Conservation (phyloP, 2,113 vertebrate species). For the Acinonyx jubatus region DNA sequence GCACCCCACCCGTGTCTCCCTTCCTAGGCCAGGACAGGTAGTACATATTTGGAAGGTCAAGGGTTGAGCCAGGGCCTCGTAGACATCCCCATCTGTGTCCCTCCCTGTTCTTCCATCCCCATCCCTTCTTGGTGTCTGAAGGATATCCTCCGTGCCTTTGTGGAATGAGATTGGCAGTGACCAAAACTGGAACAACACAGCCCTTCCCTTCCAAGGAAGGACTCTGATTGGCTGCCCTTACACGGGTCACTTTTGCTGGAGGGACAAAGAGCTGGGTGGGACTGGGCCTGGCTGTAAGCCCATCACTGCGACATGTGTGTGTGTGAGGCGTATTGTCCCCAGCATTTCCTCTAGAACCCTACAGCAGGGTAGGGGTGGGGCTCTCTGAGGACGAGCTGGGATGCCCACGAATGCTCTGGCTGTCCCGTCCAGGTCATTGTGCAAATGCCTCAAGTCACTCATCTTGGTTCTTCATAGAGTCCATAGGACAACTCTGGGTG, state of each 20-base stretch:
- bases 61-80: neutral
- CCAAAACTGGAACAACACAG: neutral
- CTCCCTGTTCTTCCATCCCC: accelerated
- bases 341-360: neutral
- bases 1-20: neutral
- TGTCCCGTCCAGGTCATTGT: neutral
- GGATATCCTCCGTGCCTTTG: neutral
- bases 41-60: neutral
- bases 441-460: neutral
- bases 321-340: neutral
- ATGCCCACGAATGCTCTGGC: neutral
- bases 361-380: no score
- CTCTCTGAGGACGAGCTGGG: neutral
- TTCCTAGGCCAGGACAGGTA: neutral
- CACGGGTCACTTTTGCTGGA: neutral
- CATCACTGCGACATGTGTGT: neutral
- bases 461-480: neutral
- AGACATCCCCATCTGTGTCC: no score
- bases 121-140: neutral
- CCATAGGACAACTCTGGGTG: neutral
- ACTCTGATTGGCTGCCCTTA: neutral
- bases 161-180: neutral
- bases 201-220: neutral
- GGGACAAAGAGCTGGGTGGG: neutral
- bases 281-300: neutral